Evolutionary conservation across 2,797 vertebrate genomes (phyloP).

Genomic region (Pogoniulus pusillus): DNA sequence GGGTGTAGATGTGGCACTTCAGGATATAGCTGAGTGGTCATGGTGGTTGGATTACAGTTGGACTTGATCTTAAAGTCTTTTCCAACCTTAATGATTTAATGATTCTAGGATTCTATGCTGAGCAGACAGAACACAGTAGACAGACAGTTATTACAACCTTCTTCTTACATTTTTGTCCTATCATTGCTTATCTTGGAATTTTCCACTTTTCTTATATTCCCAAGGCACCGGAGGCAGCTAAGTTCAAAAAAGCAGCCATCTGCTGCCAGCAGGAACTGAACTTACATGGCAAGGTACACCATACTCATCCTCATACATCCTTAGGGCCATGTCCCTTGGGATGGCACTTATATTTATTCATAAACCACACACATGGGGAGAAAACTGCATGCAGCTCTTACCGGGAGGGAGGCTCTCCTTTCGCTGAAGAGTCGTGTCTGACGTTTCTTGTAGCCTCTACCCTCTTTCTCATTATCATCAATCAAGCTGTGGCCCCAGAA

Average conservation of each 20-base stretch:
- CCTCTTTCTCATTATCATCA: constrained; percentile 75
- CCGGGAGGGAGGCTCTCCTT: constrained; percentile 89
- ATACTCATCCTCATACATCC: background rate
- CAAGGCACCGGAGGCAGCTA: background rate
- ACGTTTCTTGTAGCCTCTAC: constrained; percentile 79
- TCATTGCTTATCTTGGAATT: background rate
- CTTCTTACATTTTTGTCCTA: background rate
- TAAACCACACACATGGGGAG: background rate
- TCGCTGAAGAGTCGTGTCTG: constrained; percentile 65
- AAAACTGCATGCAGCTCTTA: constrained; percentile 64
- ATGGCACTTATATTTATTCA: background rate
- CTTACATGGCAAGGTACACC: background rate
- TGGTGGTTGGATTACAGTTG: too few relatives aligned
- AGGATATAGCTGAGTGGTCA: too few relatives aligned
- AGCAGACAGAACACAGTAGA: background rate
- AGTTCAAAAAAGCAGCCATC: background rate
- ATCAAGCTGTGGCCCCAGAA: constrained; percentile 90
- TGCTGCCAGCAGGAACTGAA: background rate
- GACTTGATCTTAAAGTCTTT: too few relatives aligned
- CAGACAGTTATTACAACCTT: background rate
- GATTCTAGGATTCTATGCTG: too few relatives aligned
- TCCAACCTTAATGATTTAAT: too few relatives aligned
- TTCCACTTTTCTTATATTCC: background rate
- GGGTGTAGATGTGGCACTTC: too few relatives aligned
- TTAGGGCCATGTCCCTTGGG: background rate